Evolutionary conservation across 2,113 vertebrate genomes (phyloP).

Genomic region (Pachycephala philippinensis): DNA sequence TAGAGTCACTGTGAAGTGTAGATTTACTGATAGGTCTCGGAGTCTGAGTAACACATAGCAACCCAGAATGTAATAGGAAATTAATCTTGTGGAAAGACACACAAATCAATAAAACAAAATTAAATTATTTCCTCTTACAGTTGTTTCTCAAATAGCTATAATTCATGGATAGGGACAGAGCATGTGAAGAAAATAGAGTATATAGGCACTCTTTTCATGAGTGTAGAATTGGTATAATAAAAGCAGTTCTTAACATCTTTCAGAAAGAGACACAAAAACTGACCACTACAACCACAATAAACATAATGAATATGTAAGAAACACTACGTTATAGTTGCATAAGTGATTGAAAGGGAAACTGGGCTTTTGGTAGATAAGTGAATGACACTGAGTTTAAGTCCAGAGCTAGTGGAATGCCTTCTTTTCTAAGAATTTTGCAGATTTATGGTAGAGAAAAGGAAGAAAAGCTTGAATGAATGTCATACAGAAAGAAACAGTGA

Average conservation of each 20-base stretch:
- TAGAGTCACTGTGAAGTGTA: not conserved
- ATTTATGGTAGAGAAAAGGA: not conserved
- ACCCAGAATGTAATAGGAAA: not conserved
- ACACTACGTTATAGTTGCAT: not conserved
- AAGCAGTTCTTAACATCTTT: not conserved
- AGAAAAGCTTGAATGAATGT: not conserved
- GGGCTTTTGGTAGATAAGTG: not conserved
- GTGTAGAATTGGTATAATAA: not conserved
- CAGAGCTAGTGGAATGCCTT: not conserved
- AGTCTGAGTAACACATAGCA: not conserved
- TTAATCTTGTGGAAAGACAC: not conserved
- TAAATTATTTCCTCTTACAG: not conserved
- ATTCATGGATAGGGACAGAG: not conserved
- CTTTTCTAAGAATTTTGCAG: not conserved
- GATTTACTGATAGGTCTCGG: not conserved
- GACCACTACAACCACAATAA: not conserved
- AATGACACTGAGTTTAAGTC: not conserved
- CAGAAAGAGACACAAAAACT: not conserved
- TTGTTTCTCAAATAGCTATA: not conserved
- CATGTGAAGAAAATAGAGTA: not conserved
- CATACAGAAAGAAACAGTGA: not conserved
- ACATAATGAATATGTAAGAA: not conserved
- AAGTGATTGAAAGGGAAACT: not conserved
- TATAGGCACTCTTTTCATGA: not conserved
- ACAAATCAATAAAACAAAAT: not conserved